Conservation (phyloP, 2,888 invertebrate species). For the Deilephila elpenor region DNA sequence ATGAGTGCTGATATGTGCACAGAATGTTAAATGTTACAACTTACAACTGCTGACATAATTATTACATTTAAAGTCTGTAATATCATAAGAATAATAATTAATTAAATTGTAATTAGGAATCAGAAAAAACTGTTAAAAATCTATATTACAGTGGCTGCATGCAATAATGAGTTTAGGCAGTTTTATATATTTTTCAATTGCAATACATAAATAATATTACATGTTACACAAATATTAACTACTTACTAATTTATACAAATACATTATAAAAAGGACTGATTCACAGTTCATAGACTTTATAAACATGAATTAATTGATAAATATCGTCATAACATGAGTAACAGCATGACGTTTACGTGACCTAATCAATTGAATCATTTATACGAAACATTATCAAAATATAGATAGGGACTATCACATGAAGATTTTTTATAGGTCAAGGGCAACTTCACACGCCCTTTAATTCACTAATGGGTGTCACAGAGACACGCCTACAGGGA, state of each 20-base stretch:
- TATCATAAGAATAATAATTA: too few relatives aligned
- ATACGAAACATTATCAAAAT: background rate
- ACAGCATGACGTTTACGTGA: slow-evolving; percentile 1
- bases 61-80: too few relatives aligned
- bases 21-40: too few relatives aligned
- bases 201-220: too few relatives aligned
- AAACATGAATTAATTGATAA: background rate
- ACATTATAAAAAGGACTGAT: background rate
- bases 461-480: slow-evolving; percentile 51
- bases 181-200: too few relatives aligned
- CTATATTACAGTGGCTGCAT: too few relatives aligned
- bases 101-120: too few relatives aligned
- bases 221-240: too few relatives aligned
- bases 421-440: slow-evolving; percentile 7
- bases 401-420: background rate
- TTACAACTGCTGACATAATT: too few relatives aligned
- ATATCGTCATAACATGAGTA: background rate
- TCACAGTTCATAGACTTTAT: background rate
- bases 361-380: slow-evolving; percentile 1
- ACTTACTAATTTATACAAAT: background rate
- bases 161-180: too few relatives aligned
- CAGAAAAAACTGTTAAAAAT: too few relatives aligned
- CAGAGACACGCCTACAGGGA: slow-evolving; percentile 31
- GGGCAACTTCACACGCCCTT: slow-evolving; percentile 31
- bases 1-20: too few relatives aligned